Conservation (phyloP, 2,113 vertebrate genomes). For the Takifugu bimaculatus region DNA sequence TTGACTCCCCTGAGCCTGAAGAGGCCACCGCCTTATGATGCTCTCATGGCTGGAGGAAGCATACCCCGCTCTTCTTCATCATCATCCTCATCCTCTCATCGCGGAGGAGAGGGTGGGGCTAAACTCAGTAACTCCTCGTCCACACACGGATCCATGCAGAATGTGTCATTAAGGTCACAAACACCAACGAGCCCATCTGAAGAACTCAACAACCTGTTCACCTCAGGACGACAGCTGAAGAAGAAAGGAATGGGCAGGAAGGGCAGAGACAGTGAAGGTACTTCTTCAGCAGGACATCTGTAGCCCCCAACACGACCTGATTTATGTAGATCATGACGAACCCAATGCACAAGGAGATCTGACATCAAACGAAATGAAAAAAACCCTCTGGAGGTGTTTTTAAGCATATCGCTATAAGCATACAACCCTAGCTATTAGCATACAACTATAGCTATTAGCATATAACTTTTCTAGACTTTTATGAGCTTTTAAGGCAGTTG, state of each 20-base stretch:
- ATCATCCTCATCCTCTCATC: constrained; percentile 71
- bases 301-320: no score
- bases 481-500: no score
- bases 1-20: constrained; percentile 91
- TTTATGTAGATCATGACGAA: no score
- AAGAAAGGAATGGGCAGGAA: constrained; percentile 86
- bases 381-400: no score
- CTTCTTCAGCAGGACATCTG: neutral
- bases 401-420: no score
- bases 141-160: constrained; percentile 80
- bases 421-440: no score
- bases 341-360: no score
- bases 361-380: no score
- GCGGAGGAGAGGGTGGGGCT: constrained; percentile 75
- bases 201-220: constrained; percentile 85
- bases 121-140: constrained; percentile 81
- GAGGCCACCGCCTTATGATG: constrained; percentile 90
- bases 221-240: constrained; percentile 82
- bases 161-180: constrained; percentile 80
- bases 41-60: constrained; percentile 84
- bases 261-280: constrained; percentile 86
- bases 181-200: constrained; percentile 93
- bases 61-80: constrained; percentile 83
- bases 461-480: no score
- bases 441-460: no score